Percentiles rank a stretch among this genome's conserved stretches.
phyloP scores from a whole-genome alignment of 2,888 invertebrate genomes.

The Muscina levida region DNA sequence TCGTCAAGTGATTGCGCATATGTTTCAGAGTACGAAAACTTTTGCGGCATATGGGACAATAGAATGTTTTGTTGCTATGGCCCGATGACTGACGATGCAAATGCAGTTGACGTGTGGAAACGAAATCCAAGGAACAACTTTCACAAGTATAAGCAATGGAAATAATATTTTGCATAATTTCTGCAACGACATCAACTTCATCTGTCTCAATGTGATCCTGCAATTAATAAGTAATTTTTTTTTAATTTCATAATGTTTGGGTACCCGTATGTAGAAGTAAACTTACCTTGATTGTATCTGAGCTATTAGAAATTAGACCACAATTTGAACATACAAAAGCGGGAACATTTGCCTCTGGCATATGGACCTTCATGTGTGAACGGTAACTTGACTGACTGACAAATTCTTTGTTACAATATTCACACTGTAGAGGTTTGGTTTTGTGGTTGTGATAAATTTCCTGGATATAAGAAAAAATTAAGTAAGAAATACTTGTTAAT shows the following conservation, averaged over 20 bases:
- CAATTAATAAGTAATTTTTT: background rate
- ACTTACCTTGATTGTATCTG: constrained; percentile 68
- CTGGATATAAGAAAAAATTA: background rate
- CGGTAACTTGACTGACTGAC: constrained; percentile 69
- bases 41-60: constrained; percentile 66
- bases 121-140: constrained; percentile 75
- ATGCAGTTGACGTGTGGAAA: constrained; percentile 69
- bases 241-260: background rate
- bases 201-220: constrained; percentile 60
- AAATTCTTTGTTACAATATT: constrained; percentile 73
- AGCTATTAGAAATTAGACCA: constrained; percentile 71
- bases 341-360: constrained; percentile 66
- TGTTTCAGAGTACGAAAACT: constrained; percentile 49
- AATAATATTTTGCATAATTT: constrained; percentile 65
- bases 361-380: constrained; percentile 74
- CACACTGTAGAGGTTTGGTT: constrained; percentile 68
- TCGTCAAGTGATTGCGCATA: constrained; percentile 60
- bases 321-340: constrained; percentile 71
- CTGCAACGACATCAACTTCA: constrained; percentile 59
- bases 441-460: constrained; percentile 52
- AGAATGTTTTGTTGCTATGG: constrained; percentile 70
- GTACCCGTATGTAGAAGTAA: background rate
- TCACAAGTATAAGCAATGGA: constrained; percentile 74
- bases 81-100: constrained; percentile 72
- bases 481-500: no score